These are phyloP conservation scores for Ceyx cyanopectus DNA, from an alignment of 2,113 vertebrate genomes.

Conservation along the genomic window DNA sequence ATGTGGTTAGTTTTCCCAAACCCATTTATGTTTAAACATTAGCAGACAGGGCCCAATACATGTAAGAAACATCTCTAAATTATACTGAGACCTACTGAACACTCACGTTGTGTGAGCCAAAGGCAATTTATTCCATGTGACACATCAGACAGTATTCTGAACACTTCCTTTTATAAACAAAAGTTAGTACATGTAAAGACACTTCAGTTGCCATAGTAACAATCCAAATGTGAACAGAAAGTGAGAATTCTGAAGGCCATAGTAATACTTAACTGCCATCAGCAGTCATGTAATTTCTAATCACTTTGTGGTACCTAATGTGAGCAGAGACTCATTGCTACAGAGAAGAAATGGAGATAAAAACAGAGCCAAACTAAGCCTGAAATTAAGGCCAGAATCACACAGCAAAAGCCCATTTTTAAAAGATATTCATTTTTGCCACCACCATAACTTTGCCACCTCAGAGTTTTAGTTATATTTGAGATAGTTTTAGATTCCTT, in stretches of 20 bases:
- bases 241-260: neutral
- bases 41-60: neutral
- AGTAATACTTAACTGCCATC: neutral
- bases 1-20: neutral
- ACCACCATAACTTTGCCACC: neutral
- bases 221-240: neutral
- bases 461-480: neutral
- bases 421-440: neutral
- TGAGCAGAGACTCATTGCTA: neutral
- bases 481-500: neutral
- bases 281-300: neutral
- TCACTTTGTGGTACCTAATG: slow-evolving; percentile 4
- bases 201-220: neutral
- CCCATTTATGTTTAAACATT: neutral
- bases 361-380: slow-evolving; percentile 10
- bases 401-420: neutral
- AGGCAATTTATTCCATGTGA: neutral
- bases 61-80: neutral
- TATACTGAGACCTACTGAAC: neutral
- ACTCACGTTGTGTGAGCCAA: neutral
- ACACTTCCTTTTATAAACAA: neutral
- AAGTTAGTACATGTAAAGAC: neutral
- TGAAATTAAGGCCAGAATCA: no score
- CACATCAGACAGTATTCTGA: neutral
- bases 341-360: slow-evolving; percentile 3